Evolutionary conservation across 2,797 vertebrate genomes (phyloP), one percentile per base, ranked within the genome.

Genomic region (Silurus lanzhouensis): DNA sequence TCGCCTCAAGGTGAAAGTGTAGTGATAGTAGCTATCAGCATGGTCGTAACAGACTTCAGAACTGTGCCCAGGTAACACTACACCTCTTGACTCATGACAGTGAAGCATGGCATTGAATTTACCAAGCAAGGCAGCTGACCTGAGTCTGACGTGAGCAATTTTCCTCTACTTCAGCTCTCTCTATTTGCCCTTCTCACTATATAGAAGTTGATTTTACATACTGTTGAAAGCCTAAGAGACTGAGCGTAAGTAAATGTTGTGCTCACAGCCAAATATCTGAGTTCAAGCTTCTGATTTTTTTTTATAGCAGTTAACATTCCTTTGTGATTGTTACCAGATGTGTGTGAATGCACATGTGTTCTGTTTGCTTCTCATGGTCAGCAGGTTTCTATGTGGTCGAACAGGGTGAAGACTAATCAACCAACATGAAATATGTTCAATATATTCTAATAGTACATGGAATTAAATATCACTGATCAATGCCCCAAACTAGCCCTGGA

Each of bases 171-270:
- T 52, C 68, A 27, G 12, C 19, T 52, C 61, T 67, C 75, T 48
- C n/a, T 78, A 15, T 52, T 31, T 74, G 77, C 72, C 67, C 74
- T 83, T 72, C 44, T 60, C 66, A 25, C 64, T 83, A 44, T 81
- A 31, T 57, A 19, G 15, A 31, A 20, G 5, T 7, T 22, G 57
- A 15, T 31, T 70, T 70, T 82, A 25, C 38, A 64, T 15, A 46
- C 31, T 15, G 12, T 22, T 46, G 13, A 48, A 80, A 25, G 22
- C 44, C 9, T 19, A 66, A 48, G 8, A 64, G 64, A 19, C n/a
- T 52, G 7, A 80, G 10, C 13, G 9, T 27, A 4, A 86, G 88
- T 68, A 91, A 90, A 84, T 82, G 17, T n/a, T 31, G 57, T 78
- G 58, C 78, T 85, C 72, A 19, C 17, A 31, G 46, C 63, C 52